Conservation (phyloP, 2,797 vertebrate genomes). For the Coilia nasus region DNA sequence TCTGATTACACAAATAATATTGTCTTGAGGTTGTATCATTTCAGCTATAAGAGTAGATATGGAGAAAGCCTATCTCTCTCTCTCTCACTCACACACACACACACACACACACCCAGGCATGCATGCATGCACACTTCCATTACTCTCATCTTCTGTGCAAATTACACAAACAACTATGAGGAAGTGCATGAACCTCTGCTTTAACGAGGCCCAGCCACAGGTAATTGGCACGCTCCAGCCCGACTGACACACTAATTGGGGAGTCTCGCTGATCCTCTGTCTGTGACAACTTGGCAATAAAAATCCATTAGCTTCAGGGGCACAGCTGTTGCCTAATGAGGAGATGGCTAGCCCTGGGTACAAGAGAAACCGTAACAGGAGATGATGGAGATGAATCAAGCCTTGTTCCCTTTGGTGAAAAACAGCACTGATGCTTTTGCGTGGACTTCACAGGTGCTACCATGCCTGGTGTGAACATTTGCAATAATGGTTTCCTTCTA, state of each 20-base stretch:
- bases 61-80: not conserved
- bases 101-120: not conserved
- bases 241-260: slow-evolving; percentile 22
- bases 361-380: not conserved
- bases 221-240: slow-evolving; percentile 5
- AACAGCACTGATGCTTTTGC: not conserved
- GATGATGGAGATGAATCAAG: not conserved
- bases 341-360: not conserved
- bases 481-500: not conserved
- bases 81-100: not conserved
- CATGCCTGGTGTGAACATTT: not conserved
- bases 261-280: not conserved
- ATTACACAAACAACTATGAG: slow-evolving; percentile 20
- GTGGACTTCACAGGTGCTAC: not conserved
- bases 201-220: slow-evolving; percentile 4
- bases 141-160: slow-evolving; percentile 17
- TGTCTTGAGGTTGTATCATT: not conserved
- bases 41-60: not conserved
- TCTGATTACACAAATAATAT: not conserved
- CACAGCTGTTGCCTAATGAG: not conserved
- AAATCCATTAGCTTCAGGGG: slow-evolving; percentile 13
- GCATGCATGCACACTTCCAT: not conserved
- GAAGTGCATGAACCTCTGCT: not conserved
- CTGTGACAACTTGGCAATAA: slow-evolving; percentile 19
- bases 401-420: not conserved